Evolutionary conservation across 2,888 invertebrate species (phyloP).

Genomic region (Amblyjoppa proteus): DNA sequence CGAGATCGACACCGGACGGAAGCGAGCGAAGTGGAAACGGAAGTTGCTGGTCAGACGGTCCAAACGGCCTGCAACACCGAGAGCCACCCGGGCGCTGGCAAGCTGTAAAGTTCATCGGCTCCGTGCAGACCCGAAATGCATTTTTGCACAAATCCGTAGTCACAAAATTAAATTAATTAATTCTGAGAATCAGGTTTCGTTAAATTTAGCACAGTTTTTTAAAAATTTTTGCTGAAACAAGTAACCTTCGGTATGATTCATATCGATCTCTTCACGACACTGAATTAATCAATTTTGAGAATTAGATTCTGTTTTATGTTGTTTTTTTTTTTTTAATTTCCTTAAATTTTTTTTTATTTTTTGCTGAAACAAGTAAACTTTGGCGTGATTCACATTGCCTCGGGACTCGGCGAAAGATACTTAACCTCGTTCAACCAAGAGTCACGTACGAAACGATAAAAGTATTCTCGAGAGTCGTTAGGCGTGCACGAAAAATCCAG

Average conservation of each 20-base stretch:
- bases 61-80: slow-evolving; percentile 21
- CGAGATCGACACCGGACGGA: slow-evolving; percentile 59
- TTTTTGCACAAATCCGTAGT: neutral
- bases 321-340: neutral
- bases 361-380: slow-evolving; percentile 2
- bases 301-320: neutral
- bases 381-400: slow-evolving; percentile 24
- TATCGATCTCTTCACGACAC: neutral
- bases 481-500: slow-evolving; percentile 43
- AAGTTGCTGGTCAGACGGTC: slow-evolving; percentile 53
- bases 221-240: neutral
- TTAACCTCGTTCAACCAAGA: neutral
- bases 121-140: neutral
- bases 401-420: slow-evolving; percentile 22
- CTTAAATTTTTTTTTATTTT: neutral
- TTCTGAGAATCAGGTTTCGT: neutral
- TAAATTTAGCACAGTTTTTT: neutral
- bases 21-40: slow-evolving; percentile 65
- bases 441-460: slow-evolving; percentile 49
- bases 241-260: neutral
- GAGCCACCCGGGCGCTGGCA: slow-evolving; percentile 5
- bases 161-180: neutral
- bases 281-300: neutral
- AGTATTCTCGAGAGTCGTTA: slow-evolving; percentile 7
- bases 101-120: neutral